A percentile compares a stretch with the other conserved stretches of the same genome.
These are phyloP conservation scores for Heterocephalus glaber DNA, from an alignment of 2,113 vertebrate genomes.

Conservation along the genomic window DNA sequence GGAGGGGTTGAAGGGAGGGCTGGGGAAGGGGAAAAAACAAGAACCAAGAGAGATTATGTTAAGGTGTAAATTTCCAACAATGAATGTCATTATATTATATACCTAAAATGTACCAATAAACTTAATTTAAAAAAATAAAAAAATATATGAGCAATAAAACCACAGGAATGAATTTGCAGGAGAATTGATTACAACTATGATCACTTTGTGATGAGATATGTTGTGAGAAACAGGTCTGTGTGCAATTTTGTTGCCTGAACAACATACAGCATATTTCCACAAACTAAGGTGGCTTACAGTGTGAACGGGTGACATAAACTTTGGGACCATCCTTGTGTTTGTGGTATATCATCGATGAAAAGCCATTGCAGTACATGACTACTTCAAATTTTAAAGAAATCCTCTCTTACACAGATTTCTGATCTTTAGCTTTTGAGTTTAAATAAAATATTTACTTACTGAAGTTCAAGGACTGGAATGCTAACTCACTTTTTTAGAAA, in stretches of 20 bases:
- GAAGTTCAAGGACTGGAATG: background rate
- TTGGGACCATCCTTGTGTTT: no score
- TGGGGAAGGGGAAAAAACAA: no score
- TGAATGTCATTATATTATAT: no score
- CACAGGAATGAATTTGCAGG: background rate
- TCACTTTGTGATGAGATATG: background rate
- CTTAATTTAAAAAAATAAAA: no score
- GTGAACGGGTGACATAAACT: background rate
- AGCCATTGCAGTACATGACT: no score
- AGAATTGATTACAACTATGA: background rate
- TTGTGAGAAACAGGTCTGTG: background rate
- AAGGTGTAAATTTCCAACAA: no score
- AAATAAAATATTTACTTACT: constrained; percentile 1
- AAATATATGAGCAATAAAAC: background rate
- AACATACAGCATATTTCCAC: background rate
- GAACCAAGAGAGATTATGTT: no score
- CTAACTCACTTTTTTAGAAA: background rate
- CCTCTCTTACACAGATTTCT: background rate
- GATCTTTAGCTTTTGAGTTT: background rate
- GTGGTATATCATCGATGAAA: background rate
- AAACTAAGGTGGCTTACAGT: background rate
- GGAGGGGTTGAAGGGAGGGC: no score
- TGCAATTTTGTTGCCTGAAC: background rate
- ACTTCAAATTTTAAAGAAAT: background rate
- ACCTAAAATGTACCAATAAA: no score